Percentiles rank a stretch among this genome's conserved stretches.
Conservation (phyloP, 2,888 invertebrate genomes). For the Oxyteleia sp. region DNA sequence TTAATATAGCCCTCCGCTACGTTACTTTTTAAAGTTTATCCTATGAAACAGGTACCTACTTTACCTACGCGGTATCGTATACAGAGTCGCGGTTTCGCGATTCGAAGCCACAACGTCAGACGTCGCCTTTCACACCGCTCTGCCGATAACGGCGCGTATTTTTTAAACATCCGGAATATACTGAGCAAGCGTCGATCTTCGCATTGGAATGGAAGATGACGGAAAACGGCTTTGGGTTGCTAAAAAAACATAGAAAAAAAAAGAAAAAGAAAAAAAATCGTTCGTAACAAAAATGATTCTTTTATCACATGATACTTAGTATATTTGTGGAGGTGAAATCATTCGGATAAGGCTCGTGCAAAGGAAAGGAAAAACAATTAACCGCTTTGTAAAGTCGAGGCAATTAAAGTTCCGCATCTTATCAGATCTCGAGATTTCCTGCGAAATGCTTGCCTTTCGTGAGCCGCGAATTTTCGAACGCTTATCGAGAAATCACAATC, state of each 20-base stretch:
- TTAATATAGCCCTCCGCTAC: slow-evolving; percentile 83
- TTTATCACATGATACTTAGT: slow-evolving; percentile 71
- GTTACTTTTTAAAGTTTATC: slow-evolving; percentile 82
- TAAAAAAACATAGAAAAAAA: too few species aligned
- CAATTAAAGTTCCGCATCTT: slow-evolving; percentile 66
- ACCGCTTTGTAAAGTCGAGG: slow-evolving; percentile 62
- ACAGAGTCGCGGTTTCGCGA: slow-evolving; percentile 85
- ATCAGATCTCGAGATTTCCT: slow-evolving; percentile 58
- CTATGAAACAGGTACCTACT: slow-evolving; percentile 87
- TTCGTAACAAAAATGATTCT: slow-evolving; percentile 40
- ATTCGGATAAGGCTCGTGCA: slow-evolving; percentile 51
- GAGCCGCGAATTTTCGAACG: slow-evolving; percentile 61
- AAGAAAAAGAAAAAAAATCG: slow-evolving; percentile 31
- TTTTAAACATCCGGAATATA: slow-evolving; percentile 44
- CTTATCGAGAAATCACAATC: slow-evolving; percentile 65
- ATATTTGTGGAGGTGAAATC: slow-evolving; percentile 60
- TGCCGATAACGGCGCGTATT: slow-evolving; percentile 80
- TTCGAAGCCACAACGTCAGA: slow-evolving; percentile 85
- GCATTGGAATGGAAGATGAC: slow-evolving; percentile 55
- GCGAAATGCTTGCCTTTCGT: slow-evolving; percentile 60
- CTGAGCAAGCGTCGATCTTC: slow-evolving; percentile 70
- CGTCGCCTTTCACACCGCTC: slow-evolving; percentile 84
- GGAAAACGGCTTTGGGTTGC: slow-evolving; percentile 62
- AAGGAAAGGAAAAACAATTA: slow-evolving; percentile 65
- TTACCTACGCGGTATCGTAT: slow-evolving; percentile 88